phyloP scores from a whole-genome alignment of 1,140 invertebrate species.

The Drosophila nasuta region DNA sequence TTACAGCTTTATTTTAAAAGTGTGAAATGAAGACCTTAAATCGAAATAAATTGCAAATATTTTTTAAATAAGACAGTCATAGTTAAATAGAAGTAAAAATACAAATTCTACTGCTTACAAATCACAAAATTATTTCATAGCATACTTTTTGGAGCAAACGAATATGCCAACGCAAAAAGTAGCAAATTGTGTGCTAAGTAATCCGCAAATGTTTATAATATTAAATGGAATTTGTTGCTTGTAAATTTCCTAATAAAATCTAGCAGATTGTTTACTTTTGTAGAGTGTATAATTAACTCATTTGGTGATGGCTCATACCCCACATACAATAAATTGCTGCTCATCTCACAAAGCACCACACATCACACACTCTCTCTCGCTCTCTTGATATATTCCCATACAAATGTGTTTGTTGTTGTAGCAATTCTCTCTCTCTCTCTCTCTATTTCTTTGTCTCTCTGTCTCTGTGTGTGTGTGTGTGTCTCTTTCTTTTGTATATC shows the following conservation, averaged over 20 bases:
- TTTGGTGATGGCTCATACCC: constrained; percentile 33
- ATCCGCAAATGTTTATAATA: too few relatives aligned
- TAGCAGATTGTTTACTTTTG: not conserved
- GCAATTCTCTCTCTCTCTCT: constrained; percentile 39
- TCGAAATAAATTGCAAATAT: too few relatives aligned
- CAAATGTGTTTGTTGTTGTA: constrained; percentile 54
- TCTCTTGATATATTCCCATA: constrained; percentile 11
- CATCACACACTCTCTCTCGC: not conserved
- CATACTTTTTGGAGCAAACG: too few relatives aligned
- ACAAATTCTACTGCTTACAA: too few relatives aligned
- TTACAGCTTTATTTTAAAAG: too few relatives aligned
- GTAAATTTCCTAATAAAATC: not conserved
- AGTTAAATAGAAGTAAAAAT: too few relatives aligned
- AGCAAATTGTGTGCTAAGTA: too few relatives aligned
- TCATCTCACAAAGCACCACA: constrained; percentile 20
- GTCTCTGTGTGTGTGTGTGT: constrained; percentile 52
- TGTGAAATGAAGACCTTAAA: too few relatives aligned
- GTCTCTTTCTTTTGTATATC: constrained; percentile 42
- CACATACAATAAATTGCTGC: constrained; percentile 4
- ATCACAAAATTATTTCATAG: too few relatives aligned
- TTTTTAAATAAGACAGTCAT: too few relatives aligned
- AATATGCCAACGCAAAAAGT: too few relatives aligned
- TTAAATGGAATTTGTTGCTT: not conserved
- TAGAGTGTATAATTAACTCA: constrained; percentile 26
- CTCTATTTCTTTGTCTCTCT: constrained; percentile 38